Percentiles rank a stretch among this genome's conserved stretches.
phyloP scores from a whole-genome alignment of 92 coral and sea anemone species.

The Phenganax marumi region DNA sequence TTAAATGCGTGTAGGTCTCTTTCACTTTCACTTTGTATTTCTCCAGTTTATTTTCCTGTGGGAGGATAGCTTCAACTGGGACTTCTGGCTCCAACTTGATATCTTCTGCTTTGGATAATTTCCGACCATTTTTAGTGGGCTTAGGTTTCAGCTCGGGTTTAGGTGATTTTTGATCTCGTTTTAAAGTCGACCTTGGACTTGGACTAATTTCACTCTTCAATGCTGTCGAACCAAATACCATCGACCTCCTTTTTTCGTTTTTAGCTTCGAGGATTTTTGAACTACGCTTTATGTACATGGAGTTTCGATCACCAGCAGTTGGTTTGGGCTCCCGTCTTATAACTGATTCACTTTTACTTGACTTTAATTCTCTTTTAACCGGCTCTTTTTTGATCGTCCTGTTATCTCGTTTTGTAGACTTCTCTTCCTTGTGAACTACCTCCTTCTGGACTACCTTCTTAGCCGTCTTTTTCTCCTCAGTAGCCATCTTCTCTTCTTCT shows the following conservation, averaged over 20 bases:
- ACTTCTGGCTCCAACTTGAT: not conserved
- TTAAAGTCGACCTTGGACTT: conserved; percentile 4
- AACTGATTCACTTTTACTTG: conserved; percentile 3
- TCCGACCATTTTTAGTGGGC: conserved; percentile 5
- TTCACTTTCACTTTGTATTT: conserved; percentile 12
- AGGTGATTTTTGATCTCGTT: not conserved
- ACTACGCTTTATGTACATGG: not conserved
- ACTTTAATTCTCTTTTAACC: not conserved
- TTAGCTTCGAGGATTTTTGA: not conserved
- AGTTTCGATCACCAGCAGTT: not conserved
- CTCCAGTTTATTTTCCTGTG: not conserved
- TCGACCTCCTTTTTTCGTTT: too few species aligned
- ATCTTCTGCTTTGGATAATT: conserved; percentile 3
- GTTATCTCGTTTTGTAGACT: not conserved
- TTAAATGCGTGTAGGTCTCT: conserved; percentile 6
- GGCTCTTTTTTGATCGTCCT: conserved; percentile 5
- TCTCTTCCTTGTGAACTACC: not conserved
- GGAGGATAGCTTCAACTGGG: not conserved
- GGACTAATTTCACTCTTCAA: not conserved
- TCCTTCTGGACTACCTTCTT: not conserved
- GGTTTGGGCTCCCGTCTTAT: not conserved
- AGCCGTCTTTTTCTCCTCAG: too few species aligned
- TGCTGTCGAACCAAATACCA: not conserved
- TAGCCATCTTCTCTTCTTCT: not conserved
- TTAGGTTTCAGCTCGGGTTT: conserved; percentile 1